These are phyloP conservation scores for Alauda arvensis DNA, from an alignment of 2,797 vertebrate species.

Conservation along the genomic window DNA sequence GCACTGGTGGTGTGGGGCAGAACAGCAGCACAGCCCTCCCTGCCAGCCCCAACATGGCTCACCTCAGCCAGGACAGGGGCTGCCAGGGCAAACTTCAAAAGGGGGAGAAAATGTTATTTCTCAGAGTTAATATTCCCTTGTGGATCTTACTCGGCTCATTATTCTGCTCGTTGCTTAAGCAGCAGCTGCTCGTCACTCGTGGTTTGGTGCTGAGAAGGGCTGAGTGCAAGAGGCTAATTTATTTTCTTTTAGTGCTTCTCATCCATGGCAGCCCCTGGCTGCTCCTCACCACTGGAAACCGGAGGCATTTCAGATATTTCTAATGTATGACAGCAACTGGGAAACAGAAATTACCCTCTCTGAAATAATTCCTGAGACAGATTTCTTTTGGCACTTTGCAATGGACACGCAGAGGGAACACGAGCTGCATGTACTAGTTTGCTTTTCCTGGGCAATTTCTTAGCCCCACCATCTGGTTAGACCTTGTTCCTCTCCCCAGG, in stretches of 20 bases:
- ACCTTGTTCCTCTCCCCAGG: not conserved
- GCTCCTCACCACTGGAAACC: constrained; percentile 43
- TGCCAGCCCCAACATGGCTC: fast-evolving
- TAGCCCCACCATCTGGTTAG: not conserved
- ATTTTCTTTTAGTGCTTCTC: constrained; percentile 56
- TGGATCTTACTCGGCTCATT: constrained; percentile 14
- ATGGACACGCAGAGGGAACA: not conserved
- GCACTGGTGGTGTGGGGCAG: not conserved
- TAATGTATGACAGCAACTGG: constrained; percentile 42
- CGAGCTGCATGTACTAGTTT: not conserved
- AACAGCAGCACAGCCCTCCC: not conserved
- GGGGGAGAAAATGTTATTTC: not conserved
- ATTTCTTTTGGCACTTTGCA: constrained; percentile 48
- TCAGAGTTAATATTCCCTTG: constrained; percentile 23
- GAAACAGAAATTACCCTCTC: constrained; percentile 51
- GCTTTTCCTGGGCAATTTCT: constrained; percentile 5
- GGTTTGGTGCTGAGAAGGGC: constrained; percentile 18
- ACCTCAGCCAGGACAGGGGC: not conserved
- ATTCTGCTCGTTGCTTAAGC: constrained; percentile 45
- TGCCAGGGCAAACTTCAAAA: not conserved
- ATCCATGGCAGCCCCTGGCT: constrained; percentile 51
- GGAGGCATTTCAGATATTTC: constrained; percentile 47
- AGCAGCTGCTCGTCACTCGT: constrained; percentile 28
- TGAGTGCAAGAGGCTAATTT: constrained; percentile 57
- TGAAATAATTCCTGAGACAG: constrained; percentile 43